phyloP scores from a whole-genome alignment of 2,888 invertebrate genomes.

The Perizoma affinitatum region DNA sequence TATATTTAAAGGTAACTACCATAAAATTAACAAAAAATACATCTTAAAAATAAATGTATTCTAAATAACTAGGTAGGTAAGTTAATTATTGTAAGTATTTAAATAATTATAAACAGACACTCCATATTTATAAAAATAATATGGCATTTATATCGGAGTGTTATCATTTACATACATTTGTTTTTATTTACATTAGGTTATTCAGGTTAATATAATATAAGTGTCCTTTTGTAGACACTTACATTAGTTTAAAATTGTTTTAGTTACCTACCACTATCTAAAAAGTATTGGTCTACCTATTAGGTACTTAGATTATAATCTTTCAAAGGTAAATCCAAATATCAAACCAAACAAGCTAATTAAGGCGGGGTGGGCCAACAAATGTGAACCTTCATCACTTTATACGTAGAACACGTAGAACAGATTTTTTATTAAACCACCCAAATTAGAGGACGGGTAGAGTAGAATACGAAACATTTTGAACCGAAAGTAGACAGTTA shows the following conservation, averaged over 20 bases:
- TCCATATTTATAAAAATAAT: conserved; percentile 61
- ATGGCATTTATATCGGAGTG: conserved; percentile 75
- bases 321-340: too few relatives aligned
- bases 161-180: conserved; percentile 45
- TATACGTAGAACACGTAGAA: too few relatives aligned
- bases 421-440: too few relatives aligned
- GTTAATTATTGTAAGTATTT: not conserved
- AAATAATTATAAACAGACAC: conserved; percentile 20
- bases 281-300: too few relatives aligned
- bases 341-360: too few relatives aligned
- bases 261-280: not conserved
- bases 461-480: too few relatives aligned
- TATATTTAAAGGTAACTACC: conserved; percentile 28
- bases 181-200: conserved; percentile 57
- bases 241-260: conserved; percentile 32
- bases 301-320: too few relatives aligned
- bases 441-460: too few relatives aligned
- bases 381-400: too few relatives aligned
- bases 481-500: too few relatives aligned
- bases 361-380: too few relatives aligned
- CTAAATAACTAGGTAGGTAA: not conserved
- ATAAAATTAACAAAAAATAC: conserved; percentile 21
- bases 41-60: conserved; percentile 15
- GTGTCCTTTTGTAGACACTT: conserved; percentile 48
- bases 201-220: conserved; percentile 31